Percentiles rank a stretch among this genome's conserved stretches.
Evolutionary conservation across 2,888 invertebrate genomes (phyloP).

Genomic region (Drosophila nigricruria): DNA sequence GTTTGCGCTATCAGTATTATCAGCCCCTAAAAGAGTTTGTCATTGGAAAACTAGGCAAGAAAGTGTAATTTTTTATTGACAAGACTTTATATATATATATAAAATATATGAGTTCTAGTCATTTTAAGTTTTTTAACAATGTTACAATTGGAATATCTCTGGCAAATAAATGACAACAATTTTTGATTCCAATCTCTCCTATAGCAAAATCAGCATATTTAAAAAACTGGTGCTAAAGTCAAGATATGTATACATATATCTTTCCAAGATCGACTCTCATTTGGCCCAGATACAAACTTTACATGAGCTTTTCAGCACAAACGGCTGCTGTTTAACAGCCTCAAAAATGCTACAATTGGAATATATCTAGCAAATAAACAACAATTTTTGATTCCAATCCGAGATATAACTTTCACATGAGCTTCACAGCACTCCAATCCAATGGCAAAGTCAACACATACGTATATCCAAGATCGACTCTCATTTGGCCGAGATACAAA

Average conservation of each 20-base stretch:
- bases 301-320: neutral
- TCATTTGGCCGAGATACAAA: neutral
- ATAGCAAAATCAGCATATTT: neutral
- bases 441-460: neutral
- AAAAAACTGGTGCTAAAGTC: neutral
- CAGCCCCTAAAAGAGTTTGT: conserved; percentile 90
- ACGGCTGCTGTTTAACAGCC: neutral
- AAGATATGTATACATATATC: neutral
- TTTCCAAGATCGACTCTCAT: neutral
- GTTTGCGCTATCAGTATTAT: conserved; percentile 92
- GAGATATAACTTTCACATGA: neutral
- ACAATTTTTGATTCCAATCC: neutral
- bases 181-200: neutral
- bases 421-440: too few relatives aligned
- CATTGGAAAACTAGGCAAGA: conserved; percentile 74
- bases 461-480: neutral
- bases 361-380: conserved; percentile 12
- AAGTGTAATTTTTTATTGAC: conserved; percentile 35
- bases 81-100: neutral
- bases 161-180: conserved; percentile 11
- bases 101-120: neutral
- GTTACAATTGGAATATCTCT: conserved; percentile 15
- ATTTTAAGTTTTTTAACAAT: conserved; percentile 1
- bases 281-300: neutral
- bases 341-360: conserved; percentile 16